Percentiles rank a stretch among this genome's conserved stretches.
phyloP scores from a whole-genome alignment of 2,888 invertebrate genomes.

The Cheilosia vernalis region DNA sequence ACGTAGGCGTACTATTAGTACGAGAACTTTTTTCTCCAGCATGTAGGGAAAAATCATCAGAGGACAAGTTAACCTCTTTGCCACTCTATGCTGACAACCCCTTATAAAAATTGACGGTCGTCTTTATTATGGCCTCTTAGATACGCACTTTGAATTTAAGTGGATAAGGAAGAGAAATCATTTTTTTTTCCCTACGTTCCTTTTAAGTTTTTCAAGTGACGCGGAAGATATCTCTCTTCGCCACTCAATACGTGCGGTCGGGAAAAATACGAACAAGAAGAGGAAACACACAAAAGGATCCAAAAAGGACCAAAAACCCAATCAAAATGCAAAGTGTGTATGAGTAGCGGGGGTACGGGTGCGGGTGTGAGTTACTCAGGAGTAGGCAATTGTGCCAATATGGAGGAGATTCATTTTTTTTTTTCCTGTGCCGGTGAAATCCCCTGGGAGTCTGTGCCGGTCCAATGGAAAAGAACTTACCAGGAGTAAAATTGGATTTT shows the following conservation, averaged over 20 bases:
- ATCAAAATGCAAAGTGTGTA: constrained; percentile 63
- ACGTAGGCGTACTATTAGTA: constrained; percentile 12
- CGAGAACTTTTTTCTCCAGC: constrained; percentile 11
- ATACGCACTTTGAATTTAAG: constrained; percentile 73
- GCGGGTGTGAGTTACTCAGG: not conserved
- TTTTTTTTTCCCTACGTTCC: constrained; percentile 37
- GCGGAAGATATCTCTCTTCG: constrained; percentile 60
- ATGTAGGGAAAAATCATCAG: not conserved
- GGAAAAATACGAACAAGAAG: constrained; percentile 2
- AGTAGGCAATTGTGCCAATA: constrained; percentile 70
- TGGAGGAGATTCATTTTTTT: constrained; percentile 37
- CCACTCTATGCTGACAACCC: constrained; percentile 55
- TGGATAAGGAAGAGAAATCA: constrained; percentile 61
- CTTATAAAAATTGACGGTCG: constrained; percentile 71
- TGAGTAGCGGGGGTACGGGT: not conserved
- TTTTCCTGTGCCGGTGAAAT: constrained; percentile 2
- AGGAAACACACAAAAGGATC: constrained; percentile 1
- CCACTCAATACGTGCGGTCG: constrained; percentile 72
- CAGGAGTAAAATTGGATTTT: constrained; percentile 66
- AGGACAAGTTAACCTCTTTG: constrained; percentile 63
- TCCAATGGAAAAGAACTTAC: constrained; percentile 3
- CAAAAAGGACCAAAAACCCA: constrained; percentile 59
- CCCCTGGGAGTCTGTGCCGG: constrained; percentile 43
- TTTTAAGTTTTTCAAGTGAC: constrained; percentile 53
- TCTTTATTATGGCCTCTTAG: constrained; percentile 72